phyloP scores from a whole-genome alignment of 1,140 invertebrate genomes.

The Acromyrmex heyeri region DNA sequence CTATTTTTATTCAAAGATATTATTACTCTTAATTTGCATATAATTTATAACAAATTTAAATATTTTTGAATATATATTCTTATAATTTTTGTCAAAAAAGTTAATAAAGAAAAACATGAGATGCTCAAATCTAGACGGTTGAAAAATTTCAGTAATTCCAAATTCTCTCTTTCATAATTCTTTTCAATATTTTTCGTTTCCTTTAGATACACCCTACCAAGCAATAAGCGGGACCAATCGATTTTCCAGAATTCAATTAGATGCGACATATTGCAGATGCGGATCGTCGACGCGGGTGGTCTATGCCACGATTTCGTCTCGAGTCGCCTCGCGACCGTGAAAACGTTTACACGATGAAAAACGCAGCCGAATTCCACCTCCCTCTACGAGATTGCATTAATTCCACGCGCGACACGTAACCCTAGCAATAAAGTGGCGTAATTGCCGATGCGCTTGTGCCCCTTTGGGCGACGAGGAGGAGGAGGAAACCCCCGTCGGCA shows the following conservation, averaged over 20 bases:
- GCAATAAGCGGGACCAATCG: conserved; percentile 51
- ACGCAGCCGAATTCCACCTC: conserved; percentile 9
- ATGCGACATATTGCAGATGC: conserved; percentile 65
- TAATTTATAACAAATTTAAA: conserved; percentile 4
- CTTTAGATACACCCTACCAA: conserved; percentile 35
- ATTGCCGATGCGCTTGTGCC: conserved; percentile 79
- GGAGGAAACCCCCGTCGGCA: conserved; percentile 64
- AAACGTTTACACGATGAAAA: conserved; percentile 62
- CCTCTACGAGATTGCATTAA: conserved; percentile 79
- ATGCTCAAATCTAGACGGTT: background rate
- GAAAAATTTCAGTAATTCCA: background rate
- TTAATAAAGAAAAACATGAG: background rate
- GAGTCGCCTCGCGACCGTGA: conserved; percentile 16
- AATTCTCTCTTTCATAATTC: background rate
- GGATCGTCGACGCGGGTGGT: conserved; percentile 56
- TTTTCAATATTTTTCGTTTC: background rate
- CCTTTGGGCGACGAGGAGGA: conserved; percentile 64
- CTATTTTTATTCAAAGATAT: background rate
- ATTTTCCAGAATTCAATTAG: conserved; percentile 72
- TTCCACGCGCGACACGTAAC: conserved; percentile 80
- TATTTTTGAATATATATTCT: background rate
- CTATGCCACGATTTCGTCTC: conserved; percentile 4
- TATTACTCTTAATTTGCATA: background rate
- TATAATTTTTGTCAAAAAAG: background rate
- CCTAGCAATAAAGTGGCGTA: conserved; percentile 81